Percentiles rank a stretch among this genome's conserved stretches.
Conservation (phyloP, 2,888 invertebrate genomes). For the Lathronympha strigana region DNA sequence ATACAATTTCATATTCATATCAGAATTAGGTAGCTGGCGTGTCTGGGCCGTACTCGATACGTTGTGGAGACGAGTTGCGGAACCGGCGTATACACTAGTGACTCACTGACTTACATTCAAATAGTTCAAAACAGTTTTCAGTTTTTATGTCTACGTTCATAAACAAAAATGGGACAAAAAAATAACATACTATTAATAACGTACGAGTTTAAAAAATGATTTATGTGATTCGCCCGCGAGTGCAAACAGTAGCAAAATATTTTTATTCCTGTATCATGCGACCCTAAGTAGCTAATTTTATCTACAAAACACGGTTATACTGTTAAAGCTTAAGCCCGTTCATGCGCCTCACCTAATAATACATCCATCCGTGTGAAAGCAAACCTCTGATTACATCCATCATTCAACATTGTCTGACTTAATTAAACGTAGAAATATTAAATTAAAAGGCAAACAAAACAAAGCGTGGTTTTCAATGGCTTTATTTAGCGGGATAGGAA, state of each 20-base stretch:
- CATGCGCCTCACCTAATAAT: conserved; percentile 11
- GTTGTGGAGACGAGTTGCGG: conserved; percentile 50
- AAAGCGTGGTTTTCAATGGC: conserved; percentile 47
- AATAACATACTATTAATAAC: no score
- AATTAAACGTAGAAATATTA: conserved; percentile 44
- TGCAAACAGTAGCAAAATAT: neutral
- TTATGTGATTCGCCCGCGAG: no score
- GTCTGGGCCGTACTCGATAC: conserved; percentile 54
- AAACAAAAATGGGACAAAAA: no score
- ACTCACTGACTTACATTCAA: neutral
- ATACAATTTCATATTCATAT: conserved; percentile 81
- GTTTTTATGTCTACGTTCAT: neutral
- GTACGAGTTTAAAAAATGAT: no score
- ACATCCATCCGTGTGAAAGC: conserved; percentile 18
- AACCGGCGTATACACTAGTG: conserved; percentile 49
- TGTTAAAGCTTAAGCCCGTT: neutral
- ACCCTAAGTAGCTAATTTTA: neutral
- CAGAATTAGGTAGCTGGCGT: conserved; percentile 70
- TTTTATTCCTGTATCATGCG: neutral
- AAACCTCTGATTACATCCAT: conserved; percentile 32
- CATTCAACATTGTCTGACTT: conserved; percentile 30
- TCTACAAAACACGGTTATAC: neutral
- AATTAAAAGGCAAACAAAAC: conserved; percentile 54
- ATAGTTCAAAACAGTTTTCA: neutral
- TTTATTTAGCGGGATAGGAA: conserved; percentile 59